Conservation (phyloP, 2,888 invertebrate species). For the Napeogenes sylphis region DNA sequence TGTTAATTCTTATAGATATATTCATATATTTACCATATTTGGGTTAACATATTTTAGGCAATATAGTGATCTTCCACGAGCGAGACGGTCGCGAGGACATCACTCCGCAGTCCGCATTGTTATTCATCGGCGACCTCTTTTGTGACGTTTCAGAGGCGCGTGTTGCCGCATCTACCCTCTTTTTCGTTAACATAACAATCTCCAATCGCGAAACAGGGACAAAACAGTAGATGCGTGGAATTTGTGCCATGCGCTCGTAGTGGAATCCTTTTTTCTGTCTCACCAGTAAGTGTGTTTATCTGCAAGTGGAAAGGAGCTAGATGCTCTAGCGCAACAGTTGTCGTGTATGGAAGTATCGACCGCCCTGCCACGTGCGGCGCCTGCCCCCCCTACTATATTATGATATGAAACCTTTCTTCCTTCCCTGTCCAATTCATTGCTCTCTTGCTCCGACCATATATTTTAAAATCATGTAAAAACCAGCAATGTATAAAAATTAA, state of each 20-base stretch:
- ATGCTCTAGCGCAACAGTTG: conserved; percentile 69
- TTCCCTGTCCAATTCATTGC: conserved; percentile 37
- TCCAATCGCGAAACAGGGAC: conserved; percentile 37
- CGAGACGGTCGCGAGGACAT: conserved; percentile 48
- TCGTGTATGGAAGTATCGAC: conserved; percentile 66
- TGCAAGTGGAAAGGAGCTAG: conserved; percentile 41
- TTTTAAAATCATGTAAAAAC: neutral
- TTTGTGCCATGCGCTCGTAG: conserved; percentile 58
- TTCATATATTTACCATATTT: no score
- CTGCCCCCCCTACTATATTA: conserved; percentile 36
- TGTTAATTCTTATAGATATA: no score
- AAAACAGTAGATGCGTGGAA: conserved; percentile 52
- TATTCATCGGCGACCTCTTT: conserved; percentile 75
- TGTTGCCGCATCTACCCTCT: conserved; percentile 68
- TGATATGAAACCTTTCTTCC: conserved; percentile 23
- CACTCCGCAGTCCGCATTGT: conserved; percentile 76
- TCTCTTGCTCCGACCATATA: conserved; percentile 1
- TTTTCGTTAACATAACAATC: conserved; percentile 33
- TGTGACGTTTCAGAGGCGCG: conserved; percentile 68
- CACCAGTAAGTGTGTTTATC: conserved; percentile 29
- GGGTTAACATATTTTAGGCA: neutral
- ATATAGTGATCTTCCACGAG: neutral
- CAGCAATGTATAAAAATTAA: neutral
- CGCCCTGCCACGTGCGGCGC: conserved; percentile 63
- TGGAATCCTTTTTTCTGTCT: conserved; percentile 52